Base-by-base conservation (phyloP, 2,113 vertebrate species). In the Chlorocebus sabaeus region DNA sequence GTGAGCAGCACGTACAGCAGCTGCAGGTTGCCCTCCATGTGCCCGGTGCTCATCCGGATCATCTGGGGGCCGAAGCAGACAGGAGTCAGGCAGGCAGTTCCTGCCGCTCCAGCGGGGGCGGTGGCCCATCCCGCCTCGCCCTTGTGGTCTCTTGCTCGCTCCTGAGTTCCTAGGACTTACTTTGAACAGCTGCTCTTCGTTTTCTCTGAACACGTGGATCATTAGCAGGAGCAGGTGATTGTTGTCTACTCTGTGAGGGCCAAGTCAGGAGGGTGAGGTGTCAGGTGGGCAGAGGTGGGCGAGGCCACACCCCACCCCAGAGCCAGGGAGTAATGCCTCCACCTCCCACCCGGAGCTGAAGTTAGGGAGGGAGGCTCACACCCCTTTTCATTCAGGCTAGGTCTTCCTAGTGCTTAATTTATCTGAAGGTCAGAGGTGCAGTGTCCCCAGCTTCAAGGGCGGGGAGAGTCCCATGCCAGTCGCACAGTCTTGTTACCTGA, bases 131-230 rank as follows among this genome's bases (percentile, higher is more conserved):
- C 32, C 1, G 0, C 61, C 78, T 2, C 1, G 13, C 70, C 72
- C 27, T 2, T 0, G 12, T 68, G 3, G 32, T 18, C 38, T 18
- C 6, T 1, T 0, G 8, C 43, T 64, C 55, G 3, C 0, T 59
- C 59, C 23, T 2, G 14, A 8, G 67, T n/a, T 23, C 43, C 90
- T 0, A 3, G 2, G 43, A 80, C 97, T 91, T 91, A 99, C 99
- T 99, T 99, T 99, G 97, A 99, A 99, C n/a, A 99, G 98, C 98
- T 99, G 99, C 76, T 99, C 99, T 97, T 99, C 99, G 0, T 99
- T 99, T 98, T 99, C 99, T 98, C 99, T 99, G 89, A 99, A 99
- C 5, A 99, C 99, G 0, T 99, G 99, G 97, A 99, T 99, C 99
- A 99, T 99, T 95, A 99, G 99, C 45, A 99, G 99, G 61, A 99